Percentiles rank a stretch among this genome's conserved stretches.
Evolutionary conservation across 2,888 invertebrate species (phyloP).

Genomic region (Priocnemis perturbator): DNA sequence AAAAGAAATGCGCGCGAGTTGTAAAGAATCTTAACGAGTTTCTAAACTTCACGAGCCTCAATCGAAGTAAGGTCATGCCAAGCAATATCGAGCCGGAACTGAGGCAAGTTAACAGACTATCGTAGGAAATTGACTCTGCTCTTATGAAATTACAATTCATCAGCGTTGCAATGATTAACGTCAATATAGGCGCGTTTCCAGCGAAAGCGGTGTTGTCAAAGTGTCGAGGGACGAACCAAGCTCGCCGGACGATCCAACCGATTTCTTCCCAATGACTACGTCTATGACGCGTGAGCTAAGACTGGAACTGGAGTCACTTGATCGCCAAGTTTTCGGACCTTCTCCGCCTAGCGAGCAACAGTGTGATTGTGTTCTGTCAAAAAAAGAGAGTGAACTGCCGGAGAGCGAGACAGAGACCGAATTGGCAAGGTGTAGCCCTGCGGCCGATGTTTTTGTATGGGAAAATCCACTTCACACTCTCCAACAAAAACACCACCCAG

Average conservation of each 20-base stretch:
- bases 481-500: conserved; percentile 74
- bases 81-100: conserved; percentile 65
- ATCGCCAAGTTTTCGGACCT: conserved; percentile 88
- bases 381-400: conserved; percentile 61
- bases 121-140: too few species aligned
- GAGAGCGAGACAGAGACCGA: conserved; percentile 76
- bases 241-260: conserved; percentile 87
- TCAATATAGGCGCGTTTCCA: conserved; percentile 59
- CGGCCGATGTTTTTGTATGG: conserved; percentile 85
- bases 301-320: conserved; percentile 88
- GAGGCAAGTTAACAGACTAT: conserved; percentile 34
- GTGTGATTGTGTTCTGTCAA: conserved; percentile 66
- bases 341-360: conserved; percentile 67
- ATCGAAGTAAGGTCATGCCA: conserved; percentile 78
- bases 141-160: too few species aligned
- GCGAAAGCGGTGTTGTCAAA: conserved; percentile 65
- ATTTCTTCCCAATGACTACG: conserved; percentile 90
- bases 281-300: conserved; percentile 90
- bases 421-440: conserved; percentile 70
- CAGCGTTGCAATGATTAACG: too few species aligned
- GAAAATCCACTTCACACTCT: conserved; percentile 83
- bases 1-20: conserved; percentile 74
- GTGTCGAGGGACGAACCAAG: conserved; percentile 65
- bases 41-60: conserved; percentile 84
- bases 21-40: conserved; percentile 92